Conservation (phyloP, 2,113 vertebrate genomes). For the Odobenus rosmarus region DNA sequence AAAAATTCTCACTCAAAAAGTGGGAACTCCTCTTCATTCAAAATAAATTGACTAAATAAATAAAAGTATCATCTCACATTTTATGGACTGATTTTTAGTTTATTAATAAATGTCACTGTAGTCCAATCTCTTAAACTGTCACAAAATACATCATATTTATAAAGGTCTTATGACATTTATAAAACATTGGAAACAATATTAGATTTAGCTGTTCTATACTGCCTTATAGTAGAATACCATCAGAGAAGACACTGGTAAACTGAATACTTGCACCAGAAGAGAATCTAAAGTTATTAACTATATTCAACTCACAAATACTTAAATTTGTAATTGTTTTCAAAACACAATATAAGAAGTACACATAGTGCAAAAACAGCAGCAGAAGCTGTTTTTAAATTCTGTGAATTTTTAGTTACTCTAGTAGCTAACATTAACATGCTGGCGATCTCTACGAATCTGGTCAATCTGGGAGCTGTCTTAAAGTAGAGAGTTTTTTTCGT, state of each 20-base stretch:
- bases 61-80: neutral
- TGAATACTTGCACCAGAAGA: neutral
- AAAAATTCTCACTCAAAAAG: conserved; percentile 1
- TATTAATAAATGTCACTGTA: conserved; percentile 34
- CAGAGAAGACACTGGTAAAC: neutral
- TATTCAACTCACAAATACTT: conserved; percentile 1
- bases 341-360: neutral
- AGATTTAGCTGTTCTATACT: neutral
- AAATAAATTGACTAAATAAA: conserved; percentile 7
- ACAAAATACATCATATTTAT: conserved; percentile 6
- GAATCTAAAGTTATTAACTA: conserved; percentile 34
- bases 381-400: neutral
- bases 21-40: neutral
- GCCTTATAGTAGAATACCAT: neutral
- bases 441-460: neutral
- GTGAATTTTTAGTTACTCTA: neutral
- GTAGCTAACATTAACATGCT: neutral
- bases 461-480: neutral
- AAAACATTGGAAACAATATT: conserved; percentile 37
- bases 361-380: neutral
- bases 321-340: neutral
- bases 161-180: conserved; percentile 12
- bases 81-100: conserved; percentile 12
- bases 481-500: neutral
- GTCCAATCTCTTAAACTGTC: neutral